Percentiles rank a stretch among this genome's conserved stretches.
Evolutionary conservation across 92 coral and sea anemone species (phyloP).

Genomic region (Nematostella vectensis): DNA sequence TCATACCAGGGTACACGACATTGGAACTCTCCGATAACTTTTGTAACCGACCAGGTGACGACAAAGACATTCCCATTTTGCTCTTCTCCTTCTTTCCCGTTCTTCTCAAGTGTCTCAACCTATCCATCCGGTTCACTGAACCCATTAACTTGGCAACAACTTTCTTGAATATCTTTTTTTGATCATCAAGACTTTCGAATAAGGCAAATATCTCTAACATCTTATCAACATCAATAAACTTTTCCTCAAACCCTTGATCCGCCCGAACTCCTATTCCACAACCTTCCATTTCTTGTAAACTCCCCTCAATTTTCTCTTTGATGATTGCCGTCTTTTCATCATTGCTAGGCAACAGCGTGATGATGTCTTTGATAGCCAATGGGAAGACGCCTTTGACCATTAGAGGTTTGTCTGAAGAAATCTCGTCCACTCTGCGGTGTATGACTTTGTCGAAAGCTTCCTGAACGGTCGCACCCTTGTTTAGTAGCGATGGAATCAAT

Average conservation of each 20-base stretch:
- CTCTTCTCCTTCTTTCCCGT: no score
- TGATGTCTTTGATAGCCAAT: background rate
- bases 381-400: background rate
- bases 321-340: background rate
- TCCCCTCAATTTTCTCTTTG: background rate
- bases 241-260: no score
- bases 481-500: background rate
- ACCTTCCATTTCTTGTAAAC: no score
- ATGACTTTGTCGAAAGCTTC: background rate
- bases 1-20: no score
- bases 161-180: background rate
- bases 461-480: background rate
- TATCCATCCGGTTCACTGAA: background rate
- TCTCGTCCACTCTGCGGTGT: background rate
- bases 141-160: background rate
- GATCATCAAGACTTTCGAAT: background rate
- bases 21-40: no score
- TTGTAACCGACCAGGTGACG: no score
- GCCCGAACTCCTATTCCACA: no score
- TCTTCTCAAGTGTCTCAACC: no score
- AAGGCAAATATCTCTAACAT: background rate
- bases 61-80: no score
- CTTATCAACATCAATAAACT: background rate
- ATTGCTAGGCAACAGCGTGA: background rate
- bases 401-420: background rate